Base-by-base conservation (phyloP, 2,113 vertebrate species). In the Lucifuga dentata region DNA sequence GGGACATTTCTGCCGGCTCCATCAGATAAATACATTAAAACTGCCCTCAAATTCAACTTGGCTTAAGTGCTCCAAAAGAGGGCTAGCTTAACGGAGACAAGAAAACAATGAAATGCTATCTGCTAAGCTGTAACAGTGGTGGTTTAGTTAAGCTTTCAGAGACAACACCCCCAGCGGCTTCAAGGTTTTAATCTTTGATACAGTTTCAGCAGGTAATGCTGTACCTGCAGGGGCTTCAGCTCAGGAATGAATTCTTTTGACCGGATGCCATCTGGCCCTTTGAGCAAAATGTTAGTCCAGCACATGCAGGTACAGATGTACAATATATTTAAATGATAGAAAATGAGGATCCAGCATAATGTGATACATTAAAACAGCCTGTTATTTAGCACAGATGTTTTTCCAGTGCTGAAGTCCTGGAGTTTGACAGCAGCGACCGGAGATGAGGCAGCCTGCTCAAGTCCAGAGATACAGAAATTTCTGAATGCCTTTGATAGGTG, bases 11-110 rank as follows among this genome's bases (percentile, higher is more conserved):
- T 52, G 17, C 38, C 56, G 38, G 52, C 78, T 86, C 78, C 15
- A 91, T 90, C 90, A 89, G 90, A 91, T 91, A 88, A 89, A 82
- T 76, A 55, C 70, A 69, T 82, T 88, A 82, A 90, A 90, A 85
- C 71, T 80, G 71, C 88, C 85, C 86, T 76, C 78, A 12, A 84
- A 90, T 85, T 66, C 86, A 86, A 76, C 60, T 76, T 60, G 74
- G 65, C 76, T 88, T 91, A 88, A 88, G 69, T 61, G 70, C 77
- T 58, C 38, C 20, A 59, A 84, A 90, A 75, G 64, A 85, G 55
- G 82, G 61, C 44, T 55, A 60, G 79, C 75, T 88, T 81, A 85
- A 68, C 48, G 40, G 70, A 66, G 16, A 63, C 40, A 33, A 59
- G 50, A 38, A 68, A 74, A 86, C 84, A 88, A 89, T 88, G 72